Conservation (phyloP, 2,888 invertebrate genomes). For the Tanypteryx hageni region DNA sequence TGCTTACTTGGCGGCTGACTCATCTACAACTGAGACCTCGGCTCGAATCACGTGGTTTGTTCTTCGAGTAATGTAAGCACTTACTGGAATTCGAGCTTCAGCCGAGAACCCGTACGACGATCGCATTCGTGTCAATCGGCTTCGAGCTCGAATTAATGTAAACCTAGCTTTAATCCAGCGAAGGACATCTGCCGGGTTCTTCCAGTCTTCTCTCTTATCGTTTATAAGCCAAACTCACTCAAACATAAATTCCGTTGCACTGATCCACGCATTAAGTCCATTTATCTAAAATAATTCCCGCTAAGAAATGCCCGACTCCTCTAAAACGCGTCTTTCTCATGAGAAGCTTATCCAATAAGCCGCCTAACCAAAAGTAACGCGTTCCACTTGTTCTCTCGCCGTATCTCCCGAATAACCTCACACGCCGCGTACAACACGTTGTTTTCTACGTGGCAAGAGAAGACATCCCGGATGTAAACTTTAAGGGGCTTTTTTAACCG, state of each 20-base stretch:
- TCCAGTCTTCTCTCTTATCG: too few species aligned
- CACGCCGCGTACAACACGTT: neutral
- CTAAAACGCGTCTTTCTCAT: neutral
- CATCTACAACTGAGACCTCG: too few species aligned
- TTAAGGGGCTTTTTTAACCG: neutral
- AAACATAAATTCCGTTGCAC: neutral
- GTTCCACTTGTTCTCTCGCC: neutral
- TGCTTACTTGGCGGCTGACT: too few species aligned
- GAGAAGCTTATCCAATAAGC: neutral
- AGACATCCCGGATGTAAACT: neutral
- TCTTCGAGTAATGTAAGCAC: too few species aligned
- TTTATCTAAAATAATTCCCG: neutral
- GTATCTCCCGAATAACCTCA: neutral
- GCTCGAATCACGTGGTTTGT: too few species aligned
- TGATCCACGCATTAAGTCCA: constrained; percentile 23
- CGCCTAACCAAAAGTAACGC: neutral
- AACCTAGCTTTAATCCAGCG: too few species aligned
- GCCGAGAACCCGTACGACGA: too few species aligned
- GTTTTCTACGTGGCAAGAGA: neutral
- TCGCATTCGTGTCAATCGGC: too few species aligned
- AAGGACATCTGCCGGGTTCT: too few species aligned
- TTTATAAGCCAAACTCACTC: too few species aligned
- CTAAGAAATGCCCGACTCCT: neutral
- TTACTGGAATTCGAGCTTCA: too few species aligned
- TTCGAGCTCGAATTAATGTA: too few species aligned